Evolutionary conservation across 1,140 invertebrate species (phyloP), one percentile per base, ranked within the genome.

Genomic region (Bilobella aurantiaca): DNA sequence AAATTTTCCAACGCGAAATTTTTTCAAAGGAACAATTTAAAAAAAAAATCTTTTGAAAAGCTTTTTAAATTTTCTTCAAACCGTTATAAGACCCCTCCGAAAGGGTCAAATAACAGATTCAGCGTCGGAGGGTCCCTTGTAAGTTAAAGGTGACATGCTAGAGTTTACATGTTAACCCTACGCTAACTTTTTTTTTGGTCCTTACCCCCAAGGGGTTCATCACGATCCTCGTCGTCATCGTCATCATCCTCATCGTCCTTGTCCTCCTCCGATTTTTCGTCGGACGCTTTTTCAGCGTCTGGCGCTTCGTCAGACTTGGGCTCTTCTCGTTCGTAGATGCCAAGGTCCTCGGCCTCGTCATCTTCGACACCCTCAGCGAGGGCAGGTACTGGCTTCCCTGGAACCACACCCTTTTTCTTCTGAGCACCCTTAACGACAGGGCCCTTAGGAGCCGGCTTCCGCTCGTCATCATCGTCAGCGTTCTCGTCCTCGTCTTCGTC

Each of bases 281-380:
- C 66, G 12, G 65, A 47, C 18, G 47, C 37, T 58, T 73, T 73
- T 42, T 73, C 67, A 31, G 65, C 63, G 5, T 53, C 34, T 3
- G n/a, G n/a, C n/a, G 47, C 53, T 46, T 67, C 69, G 59, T 67
- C 67, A 14, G 64, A 68, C 42, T 65, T 68, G 8, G 34, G 32
- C 28, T 63, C 66, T 23, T 60, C 59, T 0, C 66, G 53, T 21
- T 69, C 71, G 46, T 63, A 67, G 47, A 70, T 61, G 8, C 71
- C 71, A 42, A 73, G 58, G 53, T 73, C 71, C 64, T 73, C 71
- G 18, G 71, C 71, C 56, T 73, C 71, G 32, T 73, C 71, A 63
- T 73, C 71, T 31, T 73, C 71, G 29, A 70, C 66, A 23, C 69
- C 67, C 18, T 73, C 71, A 8, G 32, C 67, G 1, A 73, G 46